Conservation (phyloP, 2,113 vertebrate species). For the Chaetops frenatus region DNA sequence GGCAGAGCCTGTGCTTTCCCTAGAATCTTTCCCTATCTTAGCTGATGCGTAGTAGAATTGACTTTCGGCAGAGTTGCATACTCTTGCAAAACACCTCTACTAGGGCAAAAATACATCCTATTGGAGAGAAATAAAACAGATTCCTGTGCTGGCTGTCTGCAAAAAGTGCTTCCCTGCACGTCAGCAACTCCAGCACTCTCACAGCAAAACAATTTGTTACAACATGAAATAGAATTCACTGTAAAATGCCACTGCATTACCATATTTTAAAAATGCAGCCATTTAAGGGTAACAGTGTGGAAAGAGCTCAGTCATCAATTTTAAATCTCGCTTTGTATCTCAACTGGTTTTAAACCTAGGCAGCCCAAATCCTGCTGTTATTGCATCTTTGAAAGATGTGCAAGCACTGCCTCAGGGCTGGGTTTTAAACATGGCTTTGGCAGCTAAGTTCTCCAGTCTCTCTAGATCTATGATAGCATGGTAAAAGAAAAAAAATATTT, state of each 20-base stretch:
- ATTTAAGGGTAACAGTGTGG: background rate
- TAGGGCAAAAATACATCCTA: background rate
- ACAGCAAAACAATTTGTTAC: background rate
- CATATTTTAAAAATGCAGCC: constrained; percentile 23
- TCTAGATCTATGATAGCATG: background rate
- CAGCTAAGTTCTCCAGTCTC: background rate
- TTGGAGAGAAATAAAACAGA: background rate
- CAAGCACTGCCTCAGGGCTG: background rate
- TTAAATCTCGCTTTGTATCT: background rate
- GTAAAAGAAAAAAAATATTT: background rate
- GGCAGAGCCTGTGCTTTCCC: background rate
- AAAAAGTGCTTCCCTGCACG: background rate
- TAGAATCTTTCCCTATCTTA: background rate
- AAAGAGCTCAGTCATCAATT: constrained; percentile 24
- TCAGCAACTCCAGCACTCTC: background rate
- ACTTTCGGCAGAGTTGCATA: background rate
- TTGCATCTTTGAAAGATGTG: background rate
- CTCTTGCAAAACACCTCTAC: background rate
- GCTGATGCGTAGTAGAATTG: background rate
- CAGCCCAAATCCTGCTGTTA: background rate
- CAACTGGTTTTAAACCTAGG: background rate
- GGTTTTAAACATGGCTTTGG: background rate
- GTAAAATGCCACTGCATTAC: constrained; percentile 2
- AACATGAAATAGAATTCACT: background rate
- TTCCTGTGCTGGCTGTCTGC: background rate